Conservation (phyloP, 2,888 invertebrate species). For the Teleogryllus oceanicus region DNA sequence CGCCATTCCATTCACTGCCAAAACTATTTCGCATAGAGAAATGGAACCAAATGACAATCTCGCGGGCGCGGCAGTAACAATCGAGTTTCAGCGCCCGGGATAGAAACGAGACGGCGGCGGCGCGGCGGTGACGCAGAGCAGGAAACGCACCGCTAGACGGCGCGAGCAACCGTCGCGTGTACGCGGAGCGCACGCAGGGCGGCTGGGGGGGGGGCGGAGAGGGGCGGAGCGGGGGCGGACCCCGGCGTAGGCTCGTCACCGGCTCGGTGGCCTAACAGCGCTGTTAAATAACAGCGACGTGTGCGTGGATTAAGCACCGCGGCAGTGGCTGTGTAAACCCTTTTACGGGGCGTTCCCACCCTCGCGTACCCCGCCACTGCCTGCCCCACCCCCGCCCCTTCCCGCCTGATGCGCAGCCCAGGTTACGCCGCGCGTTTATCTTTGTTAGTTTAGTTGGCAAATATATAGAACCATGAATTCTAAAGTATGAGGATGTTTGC, state of each 20-base stretch:
- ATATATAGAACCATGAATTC: constrained; percentile 29
- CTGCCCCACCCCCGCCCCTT: background rate
- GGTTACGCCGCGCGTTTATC: constrained; percentile 22
- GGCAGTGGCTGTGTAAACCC: background rate
- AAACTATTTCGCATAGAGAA: no score
- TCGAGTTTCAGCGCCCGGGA: no score
- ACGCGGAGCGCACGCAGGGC: background rate
- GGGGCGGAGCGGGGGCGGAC: background rate
- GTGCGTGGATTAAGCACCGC: background rate
- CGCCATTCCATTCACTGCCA: no score
- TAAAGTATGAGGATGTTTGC: constrained; percentile 23
- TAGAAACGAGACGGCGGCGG: no score
- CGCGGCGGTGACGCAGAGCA: no score
- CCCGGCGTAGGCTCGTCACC: background rate
- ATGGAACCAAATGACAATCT: no score
- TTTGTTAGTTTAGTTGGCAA: constrained; percentile 29
- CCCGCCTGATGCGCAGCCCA: background rate
- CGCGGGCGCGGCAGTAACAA: no score
- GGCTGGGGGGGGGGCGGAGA: background rate
- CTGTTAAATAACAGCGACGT: constrained; percentile 21
- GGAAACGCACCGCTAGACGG: background rate
- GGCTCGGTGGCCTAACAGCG: background rate
- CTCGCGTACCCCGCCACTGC: no score
- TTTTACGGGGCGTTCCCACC: background rate
- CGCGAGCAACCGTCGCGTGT: background rate